Evolutionary conservation across 1,140 invertebrate species (phyloP).

Genomic region (Euura lappo): DNA sequence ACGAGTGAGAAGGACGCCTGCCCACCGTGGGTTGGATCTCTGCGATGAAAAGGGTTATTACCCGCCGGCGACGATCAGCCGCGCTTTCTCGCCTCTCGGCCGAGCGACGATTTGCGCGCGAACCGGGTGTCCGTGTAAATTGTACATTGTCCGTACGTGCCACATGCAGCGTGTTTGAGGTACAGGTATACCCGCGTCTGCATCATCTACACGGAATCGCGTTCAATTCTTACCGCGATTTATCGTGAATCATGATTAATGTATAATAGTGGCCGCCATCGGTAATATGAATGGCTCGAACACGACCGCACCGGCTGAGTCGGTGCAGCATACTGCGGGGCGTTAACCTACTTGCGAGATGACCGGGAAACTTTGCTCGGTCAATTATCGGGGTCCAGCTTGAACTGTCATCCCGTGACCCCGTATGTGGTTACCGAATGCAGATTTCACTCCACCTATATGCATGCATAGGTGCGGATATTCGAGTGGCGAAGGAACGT

Average conservation of each 20-base stretch:
- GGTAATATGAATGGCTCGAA: neutral
- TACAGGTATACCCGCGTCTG: no score
- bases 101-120: neutral
- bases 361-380: constrained; percentile 6
- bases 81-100: constrained; percentile 6
- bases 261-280: neutral
- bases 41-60: constrained; percentile 3
- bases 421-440: neutral
- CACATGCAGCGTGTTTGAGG: no score
- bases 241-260: neutral
- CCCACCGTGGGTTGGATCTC: neutral
- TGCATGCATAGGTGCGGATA: neutral
- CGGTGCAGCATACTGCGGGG: neutral
- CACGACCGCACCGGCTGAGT: neutral
- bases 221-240: neutral
- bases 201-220: neutral
- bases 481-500: neutral
- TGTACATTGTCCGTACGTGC: neutral
- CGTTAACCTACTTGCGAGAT: neutral
- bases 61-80: neutral
- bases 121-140: neutral
- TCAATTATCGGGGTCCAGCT: neutral
- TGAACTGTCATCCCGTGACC: neutral
- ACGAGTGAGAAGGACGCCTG: neutral
- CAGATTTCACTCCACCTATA: neutral